Evolutionary conservation across 2,888 invertebrate genomes (phyloP).

Genomic region (Mayetiola destructor): DNA sequence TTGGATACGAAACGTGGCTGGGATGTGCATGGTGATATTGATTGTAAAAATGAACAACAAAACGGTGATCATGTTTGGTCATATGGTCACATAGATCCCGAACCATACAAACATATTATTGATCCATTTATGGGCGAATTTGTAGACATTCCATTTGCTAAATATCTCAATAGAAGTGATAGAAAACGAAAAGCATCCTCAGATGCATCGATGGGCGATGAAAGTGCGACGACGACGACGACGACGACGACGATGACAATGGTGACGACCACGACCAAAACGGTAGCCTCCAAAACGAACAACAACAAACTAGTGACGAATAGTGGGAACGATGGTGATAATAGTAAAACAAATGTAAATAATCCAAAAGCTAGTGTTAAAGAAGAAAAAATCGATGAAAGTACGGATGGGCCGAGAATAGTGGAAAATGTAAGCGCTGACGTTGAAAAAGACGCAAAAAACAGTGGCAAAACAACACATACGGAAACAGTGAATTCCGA

Average conservation of each 20-base stretch:
- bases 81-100: slow-evolving; percentile 39
- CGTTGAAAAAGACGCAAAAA: slow-evolving; percentile 22
- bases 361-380: slow-evolving; percentile 8
- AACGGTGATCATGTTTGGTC: slow-evolving; percentile 62
- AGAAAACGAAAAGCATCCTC: slow-evolving; percentile 23
- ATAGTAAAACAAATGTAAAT: slow-evolving; percentile 12
- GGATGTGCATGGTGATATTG: slow-evolving; percentile 53
- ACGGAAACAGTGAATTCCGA: slow-evolving; percentile 15
- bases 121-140: slow-evolving; percentile 75
- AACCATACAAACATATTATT: slow-evolving; percentile 55
- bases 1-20: slow-evolving; percentile 60
- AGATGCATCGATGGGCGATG: too few relatives aligned
- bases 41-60: slow-evolving; percentile 37
- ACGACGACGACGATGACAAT: slow-evolving; percentile 20
- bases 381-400: slow-evolving; percentile 4
- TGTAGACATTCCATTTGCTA: slow-evolving; percentile 63
- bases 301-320: background rate
- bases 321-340: slow-evolving; percentile 14
- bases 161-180: slow-evolving; percentile 42
- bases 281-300: background rate
- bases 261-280: slow-evolving; percentile 14
- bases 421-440: slow-evolving; percentile 13
- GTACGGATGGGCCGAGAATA: background rate
- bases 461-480: slow-evolving; percentile 19
- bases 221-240: slow-evolving; percentile 19